Base-by-base conservation (phyloP, 1,140 invertebrate genomes). In the Brachionus asplanchnoidis region DNA sequence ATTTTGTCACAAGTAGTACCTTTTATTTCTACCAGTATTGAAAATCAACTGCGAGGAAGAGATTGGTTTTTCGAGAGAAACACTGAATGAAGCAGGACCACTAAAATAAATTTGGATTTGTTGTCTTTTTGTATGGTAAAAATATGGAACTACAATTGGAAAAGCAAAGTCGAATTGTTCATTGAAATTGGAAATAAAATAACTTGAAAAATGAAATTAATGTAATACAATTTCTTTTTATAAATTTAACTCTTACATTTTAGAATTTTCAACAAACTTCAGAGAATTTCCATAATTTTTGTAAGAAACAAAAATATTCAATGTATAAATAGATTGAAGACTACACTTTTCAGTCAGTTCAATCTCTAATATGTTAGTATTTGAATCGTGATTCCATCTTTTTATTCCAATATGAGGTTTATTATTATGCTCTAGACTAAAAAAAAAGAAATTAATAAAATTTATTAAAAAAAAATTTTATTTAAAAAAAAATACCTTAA, bases 301-400 rank as follows among this genome's bases (percentile, higher is more conserved):
- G 23, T 77, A 77, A 12, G 26, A n/a, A 8, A 77, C 26, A 12
- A 77, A 50, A 28, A 77, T 77, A n/a, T 77, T 50, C 26, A 77
- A 50, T 32, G 8, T 50, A 77, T 50, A 50, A 14, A 77, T 26
- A 20, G 17, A 26, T 50, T 23, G 9, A 12, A 20, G 40, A 8
- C 17, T 26, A 12, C 73, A 77, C 8, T 50, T 50, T 2, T 28
- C 20, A 50, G 8, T 77, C 17, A 50, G 26, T 77, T 77, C 42
- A 26, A 77, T 50, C 26, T 77, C 73, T n/a, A 77, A 26, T 23
- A 77, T 77, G 11, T 50, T 77, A 4, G 73, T 77, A 50, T 17
- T 50, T 77, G 73, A 77, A 28, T 77, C 73, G 23, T 77, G 73
- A 26, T 77, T 77, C 73, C 73, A 77, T 50, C 46, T 46, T 46